Base-by-base conservation (phyloP, 1,140 invertebrate species). In the Melipona quadrifasciata region DNA sequence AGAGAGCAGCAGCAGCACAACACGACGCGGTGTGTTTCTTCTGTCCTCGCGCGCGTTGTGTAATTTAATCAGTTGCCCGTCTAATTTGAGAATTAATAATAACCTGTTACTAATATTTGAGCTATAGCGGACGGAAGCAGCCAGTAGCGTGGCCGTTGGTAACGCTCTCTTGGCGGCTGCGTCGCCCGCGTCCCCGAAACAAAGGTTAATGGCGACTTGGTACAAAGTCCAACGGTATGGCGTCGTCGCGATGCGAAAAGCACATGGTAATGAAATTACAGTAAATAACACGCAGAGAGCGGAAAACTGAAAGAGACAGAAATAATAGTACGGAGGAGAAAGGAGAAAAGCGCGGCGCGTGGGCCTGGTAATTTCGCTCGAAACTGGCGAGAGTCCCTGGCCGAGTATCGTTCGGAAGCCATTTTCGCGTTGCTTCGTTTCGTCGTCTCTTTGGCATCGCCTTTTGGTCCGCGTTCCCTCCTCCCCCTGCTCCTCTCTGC, bases 361-460 rank as follows among this genome's bases (percentile, higher is more conserved):
- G 83, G 79, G 82, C 84, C 80, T 64, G 82, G 87, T 86, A 89
- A 90, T 90, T 87, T 90, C 73, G 88, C 82, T 87, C 81, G 86
- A 80, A 90, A 90, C 86, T 87, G 88, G 88, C 86, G 86, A 86
- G 86, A 65, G 85, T 90, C 81, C 82, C 86, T 86, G 88, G 82
- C 82, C 88, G 73, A 71, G 84, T 85, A 81, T 87, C 86, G 85
- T 90, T 89, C 86, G 86, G 89, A 70, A 87, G 88, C 88, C 89
- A 90, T 90, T 90, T 90, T 90, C 89, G 88, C 88, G 88, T 87
- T 77, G 79, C 85, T 87, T 90, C 89, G 88, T 85, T 87, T 89
- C 85, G 85, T 89, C 88, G 88, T 89, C 89, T 89, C 86, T 90
- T 90, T 90, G 89, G 86, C 88, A 90, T 90, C 88, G 85, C 85